Percentiles rank a stretch among this genome's conserved stretches.
These are phyloP conservation scores for Denticeps clupeoides DNA, from an alignment of 2,797 vertebrate genomes.

Conservation along the genomic window DNA sequence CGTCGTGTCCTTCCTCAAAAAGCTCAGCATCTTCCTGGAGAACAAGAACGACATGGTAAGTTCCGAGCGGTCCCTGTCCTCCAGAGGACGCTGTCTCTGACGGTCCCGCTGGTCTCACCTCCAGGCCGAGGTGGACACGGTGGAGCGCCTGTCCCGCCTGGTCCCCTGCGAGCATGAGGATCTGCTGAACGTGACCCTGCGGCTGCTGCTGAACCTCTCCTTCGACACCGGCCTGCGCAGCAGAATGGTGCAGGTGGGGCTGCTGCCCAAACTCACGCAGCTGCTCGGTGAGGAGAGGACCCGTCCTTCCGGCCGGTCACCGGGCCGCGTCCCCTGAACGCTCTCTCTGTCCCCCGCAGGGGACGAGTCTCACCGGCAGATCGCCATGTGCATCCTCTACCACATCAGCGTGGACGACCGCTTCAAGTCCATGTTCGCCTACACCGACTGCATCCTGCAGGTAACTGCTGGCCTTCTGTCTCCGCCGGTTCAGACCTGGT, in stretches of 20 bases:
- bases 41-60: conserved; percentile 96
- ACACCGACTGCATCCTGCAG: conserved; percentile 87
- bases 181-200: conserved; percentile 71
- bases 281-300: conserved; percentile 64
- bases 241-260: conserved; percentile 84
- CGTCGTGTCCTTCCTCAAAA: conserved; percentile 86
- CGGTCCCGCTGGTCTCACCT: background rate
- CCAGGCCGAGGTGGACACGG: conserved; percentile 73
- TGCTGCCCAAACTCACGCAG: conserved; percentile 75
- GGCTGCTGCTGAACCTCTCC: conserved; percentile 82
- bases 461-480: too few relatives aligned
- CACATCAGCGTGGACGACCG: conserved; percentile 88
- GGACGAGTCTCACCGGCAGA: conserved; percentile 83
- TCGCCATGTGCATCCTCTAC: conserved; percentile 84
- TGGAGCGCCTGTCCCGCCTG: conserved; percentile 81
- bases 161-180: conserved; percentile 78
- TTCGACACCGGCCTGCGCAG: conserved; percentile 79
- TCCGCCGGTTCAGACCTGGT: too few relatives aligned
- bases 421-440: conserved; percentile 86
- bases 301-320: too few relatives aligned
- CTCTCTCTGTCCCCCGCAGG: too few relatives aligned
- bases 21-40: conserved; percentile 90
- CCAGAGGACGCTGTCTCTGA: background rate
- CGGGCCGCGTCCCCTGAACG: conserved; percentile 87
- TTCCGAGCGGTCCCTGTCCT: background rate